Conservation (phyloP, 2,888 invertebrate genomes). For the Caenorhabditis imperialis region DNA sequence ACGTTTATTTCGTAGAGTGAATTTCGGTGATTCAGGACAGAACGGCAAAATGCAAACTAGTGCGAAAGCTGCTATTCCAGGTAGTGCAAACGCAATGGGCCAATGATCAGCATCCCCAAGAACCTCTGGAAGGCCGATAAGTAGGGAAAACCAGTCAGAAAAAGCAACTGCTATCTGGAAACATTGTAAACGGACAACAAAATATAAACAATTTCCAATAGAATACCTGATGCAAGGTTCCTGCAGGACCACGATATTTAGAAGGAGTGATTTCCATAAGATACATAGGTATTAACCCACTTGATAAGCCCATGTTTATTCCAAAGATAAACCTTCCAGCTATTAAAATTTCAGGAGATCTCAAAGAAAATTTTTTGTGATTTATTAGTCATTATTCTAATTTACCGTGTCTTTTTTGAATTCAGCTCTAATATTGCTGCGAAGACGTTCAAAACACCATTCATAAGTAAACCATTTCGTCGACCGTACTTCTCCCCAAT, state of each 20-base stretch:
- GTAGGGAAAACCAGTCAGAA: slow-evolving; percentile 79
- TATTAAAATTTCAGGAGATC: slow-evolving; percentile 79
- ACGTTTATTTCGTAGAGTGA: slow-evolving; percentile 62
- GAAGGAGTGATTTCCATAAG: slow-evolving; percentile 80
- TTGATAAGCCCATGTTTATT: slow-evolving; percentile 79
- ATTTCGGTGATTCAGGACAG: slow-evolving; percentile 77
- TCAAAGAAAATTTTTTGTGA: too few relatives aligned
- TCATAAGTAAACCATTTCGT: slow-evolving; percentile 74
- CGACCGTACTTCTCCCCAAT: slow-evolving; percentile 79
- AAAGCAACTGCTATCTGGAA: slow-evolving; percentile 78
- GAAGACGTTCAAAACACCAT: slow-evolving; percentile 77
- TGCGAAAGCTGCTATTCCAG: slow-evolving; percentile 72
- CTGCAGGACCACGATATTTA: slow-evolving; percentile 79
- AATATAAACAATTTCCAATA: slow-evolving; percentile 65
- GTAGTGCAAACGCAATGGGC: slow-evolving; percentile 79
- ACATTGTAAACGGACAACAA: too few relatives aligned
- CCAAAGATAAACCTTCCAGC: slow-evolving; percentile 79
- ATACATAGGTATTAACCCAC: slow-evolving; percentile 80
- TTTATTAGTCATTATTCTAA: neutral
- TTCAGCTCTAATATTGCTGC: slow-evolving; percentile 79
- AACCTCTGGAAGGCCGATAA: slow-evolving; percentile 79
- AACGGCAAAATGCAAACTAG: slow-evolving; percentile 73
- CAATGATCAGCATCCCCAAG: slow-evolving; percentile 78
- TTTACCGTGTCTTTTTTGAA: slow-evolving; percentile 74
- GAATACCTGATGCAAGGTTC: slow-evolving; percentile 79